These are phyloP conservation scores for Mallotus villosus DNA, from an alignment of 2,797 vertebrate genomes.

Conservation along the genomic window DNA sequence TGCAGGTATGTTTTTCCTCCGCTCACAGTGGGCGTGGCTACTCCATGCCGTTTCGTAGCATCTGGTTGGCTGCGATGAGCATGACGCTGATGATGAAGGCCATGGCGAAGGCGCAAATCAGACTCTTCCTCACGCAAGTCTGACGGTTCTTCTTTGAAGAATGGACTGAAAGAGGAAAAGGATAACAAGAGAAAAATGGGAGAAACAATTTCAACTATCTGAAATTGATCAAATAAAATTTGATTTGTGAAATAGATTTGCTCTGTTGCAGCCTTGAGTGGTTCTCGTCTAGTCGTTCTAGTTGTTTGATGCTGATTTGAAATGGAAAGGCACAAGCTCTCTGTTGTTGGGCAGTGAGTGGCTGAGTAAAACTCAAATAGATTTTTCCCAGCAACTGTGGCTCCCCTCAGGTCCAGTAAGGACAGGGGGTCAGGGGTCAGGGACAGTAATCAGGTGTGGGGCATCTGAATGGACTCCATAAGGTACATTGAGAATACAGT, in stretches of 20 bases:
- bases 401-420: slow-evolving; percentile 7
- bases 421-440: background rate
- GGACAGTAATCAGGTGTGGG: slow-evolving; percentile 19
- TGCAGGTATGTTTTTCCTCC: slow-evolving; percentile 65
- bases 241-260: too few species aligned
- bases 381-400: slow-evolving; percentile 26
- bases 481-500: background rate
- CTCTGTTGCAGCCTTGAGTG: background rate
- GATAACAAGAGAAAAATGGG: background rate
- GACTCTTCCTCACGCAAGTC: slow-evolving; percentile 96
- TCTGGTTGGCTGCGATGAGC: slow-evolving; percentile 99
- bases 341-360: slow-evolving; percentile 8
- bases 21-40: slow-evolving; percentile 80
- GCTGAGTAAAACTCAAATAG: slow-evolving; percentile 11
- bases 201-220: background rate
- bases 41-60: slow-evolving; percentile 98
- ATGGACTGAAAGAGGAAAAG: slow-evolving; percentile 62
- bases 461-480: background rate
- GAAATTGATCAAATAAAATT: background rate
- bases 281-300: background rate
- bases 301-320: slow-evolving; percentile 17
- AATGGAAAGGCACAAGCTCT: background rate
- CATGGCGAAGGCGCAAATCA: slow-evolving; percentile 99
- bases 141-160: slow-evolving; percentile 87
- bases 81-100: slow-evolving; percentile 99